Evolutionary conservation across 2,113 vertebrate genomes (phyloP).

Genomic region (Drymodes brunneopygia): DNA sequence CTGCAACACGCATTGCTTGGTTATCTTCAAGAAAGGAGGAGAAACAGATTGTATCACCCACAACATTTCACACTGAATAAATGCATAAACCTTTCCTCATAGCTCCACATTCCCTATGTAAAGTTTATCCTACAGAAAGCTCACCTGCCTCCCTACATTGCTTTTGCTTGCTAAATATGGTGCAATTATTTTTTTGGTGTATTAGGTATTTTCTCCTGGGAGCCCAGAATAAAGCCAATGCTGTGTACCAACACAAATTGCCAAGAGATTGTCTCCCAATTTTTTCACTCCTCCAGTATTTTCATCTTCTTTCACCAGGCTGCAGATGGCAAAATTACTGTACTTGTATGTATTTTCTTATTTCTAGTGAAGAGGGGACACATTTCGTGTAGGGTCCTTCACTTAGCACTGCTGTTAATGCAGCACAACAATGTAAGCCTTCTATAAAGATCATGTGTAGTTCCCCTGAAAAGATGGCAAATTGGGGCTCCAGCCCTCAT

Average conservation of each 20-base stretch:
- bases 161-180: not conserved
- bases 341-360: not conserved
- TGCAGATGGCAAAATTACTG: not conserved
- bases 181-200: not conserved
- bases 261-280: not conserved
- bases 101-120: not conserved
- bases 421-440: not conserved
- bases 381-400: not conserved
- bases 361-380: not conserved
- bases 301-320: not conserved
- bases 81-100: not conserved
- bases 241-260: not conserved
- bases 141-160: not conserved
- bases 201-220: not conserved
- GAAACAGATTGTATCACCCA: slow-evolving; percentile 3
- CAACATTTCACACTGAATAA: not conserved
- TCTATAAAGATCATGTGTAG: not conserved
- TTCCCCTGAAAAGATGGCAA: not conserved
- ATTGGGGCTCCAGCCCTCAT: not conserved
- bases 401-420: not conserved
- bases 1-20: not conserved
- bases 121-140: not conserved
- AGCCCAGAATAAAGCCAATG: not conserved
- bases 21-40: not conserved
- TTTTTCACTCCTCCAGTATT: not conserved